Evolutionary conservation across 2,113 vertebrate genomes (phyloP).

Genomic region (Verasper variegatus): DNA sequence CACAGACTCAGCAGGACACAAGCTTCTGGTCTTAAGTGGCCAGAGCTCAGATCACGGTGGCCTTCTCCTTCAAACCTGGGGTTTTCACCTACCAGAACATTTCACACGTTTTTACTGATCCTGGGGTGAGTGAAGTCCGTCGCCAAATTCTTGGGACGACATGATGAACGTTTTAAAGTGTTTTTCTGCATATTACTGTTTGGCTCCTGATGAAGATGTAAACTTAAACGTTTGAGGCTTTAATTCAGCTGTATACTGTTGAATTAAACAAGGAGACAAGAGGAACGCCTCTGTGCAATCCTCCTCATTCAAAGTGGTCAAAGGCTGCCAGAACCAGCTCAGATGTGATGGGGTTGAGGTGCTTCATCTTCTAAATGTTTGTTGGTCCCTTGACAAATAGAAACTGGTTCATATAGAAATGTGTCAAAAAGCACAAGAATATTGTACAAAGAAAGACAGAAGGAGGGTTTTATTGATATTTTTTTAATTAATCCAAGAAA

Average conservation of each 20-base stretch:
- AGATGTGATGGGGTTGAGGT: background rate
- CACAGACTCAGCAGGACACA: conserved; percentile 89
- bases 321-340: too few relatives aligned
- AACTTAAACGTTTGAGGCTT: background rate
- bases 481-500: too few relatives aligned
- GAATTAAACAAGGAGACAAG: too few relatives aligned
- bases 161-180: background rate
- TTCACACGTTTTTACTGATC: conserved; percentile 86
- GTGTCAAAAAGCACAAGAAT: background rate
- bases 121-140: conserved; percentile 84
- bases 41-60: conserved; percentile 93
- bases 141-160: too few relatives aligned
- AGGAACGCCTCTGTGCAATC: too few relatives aligned
- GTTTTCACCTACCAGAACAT: conserved; percentile 89
- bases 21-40: conserved; percentile 94
- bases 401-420: background rate
- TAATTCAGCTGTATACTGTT: too few relatives aligned
- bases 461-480: too few relatives aligned
- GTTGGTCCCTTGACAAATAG: background rate
- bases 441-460: background rate
- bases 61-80: conserved; percentile 92
- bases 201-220: too few relatives aligned
- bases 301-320: too few relatives aligned
- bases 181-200: background rate
- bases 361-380: background rate